Evolutionary conservation across 2,888 invertebrate species (phyloP).

Genomic region (Piscicola geometra): DNA sequence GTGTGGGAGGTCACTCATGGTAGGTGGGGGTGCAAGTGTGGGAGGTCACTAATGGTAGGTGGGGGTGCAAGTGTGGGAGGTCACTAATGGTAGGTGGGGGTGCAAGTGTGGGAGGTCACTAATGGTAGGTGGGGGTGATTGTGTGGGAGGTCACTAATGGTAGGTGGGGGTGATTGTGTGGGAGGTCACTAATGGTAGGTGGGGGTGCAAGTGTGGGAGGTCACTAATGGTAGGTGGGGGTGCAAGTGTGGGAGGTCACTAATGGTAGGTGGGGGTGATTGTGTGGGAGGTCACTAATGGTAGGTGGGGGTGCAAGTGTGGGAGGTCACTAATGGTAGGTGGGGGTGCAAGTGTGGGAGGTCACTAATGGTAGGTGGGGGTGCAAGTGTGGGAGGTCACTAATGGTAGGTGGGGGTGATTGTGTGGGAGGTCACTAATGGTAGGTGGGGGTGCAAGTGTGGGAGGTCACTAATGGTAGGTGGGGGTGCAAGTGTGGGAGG

Average conservation of each 20-base stretch:
- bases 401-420: slow-evolving; percentile 71
- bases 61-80: slow-evolving; percentile 93
- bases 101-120: slow-evolving; percentile 86
- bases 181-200: slow-evolving; percentile 65
- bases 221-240: slow-evolving; percentile 64
- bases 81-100: slow-evolving; percentile 64
- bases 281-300: slow-evolving; percentile 75
- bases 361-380: slow-evolving; percentile 64
- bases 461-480: slow-evolving; percentile 65
- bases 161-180: slow-evolving; percentile 82
- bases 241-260: slow-evolving; percentile 86
- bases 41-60: slow-evolving; percentile 65
- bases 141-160: slow-evolving; percentile 75
- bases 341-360: slow-evolving; percentile 93
- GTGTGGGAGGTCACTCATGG: slow-evolving; percentile 74
- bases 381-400: slow-evolving; percentile 86
- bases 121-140: slow-evolving; percentile 71
- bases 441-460: slow-evolving; percentile 82
- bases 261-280: slow-evolving; percentile 71
- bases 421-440: slow-evolving; percentile 75
- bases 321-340: slow-evolving; percentile 65
- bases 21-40: slow-evolving; percentile 82
- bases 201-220: slow-evolving; percentile 93
- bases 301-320: slow-evolving; percentile 82
- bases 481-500: slow-evolving; percentile 93